Conservation (phyloP, 2,113 vertebrate species). For the Excalfactoria chinensis region DNA sequence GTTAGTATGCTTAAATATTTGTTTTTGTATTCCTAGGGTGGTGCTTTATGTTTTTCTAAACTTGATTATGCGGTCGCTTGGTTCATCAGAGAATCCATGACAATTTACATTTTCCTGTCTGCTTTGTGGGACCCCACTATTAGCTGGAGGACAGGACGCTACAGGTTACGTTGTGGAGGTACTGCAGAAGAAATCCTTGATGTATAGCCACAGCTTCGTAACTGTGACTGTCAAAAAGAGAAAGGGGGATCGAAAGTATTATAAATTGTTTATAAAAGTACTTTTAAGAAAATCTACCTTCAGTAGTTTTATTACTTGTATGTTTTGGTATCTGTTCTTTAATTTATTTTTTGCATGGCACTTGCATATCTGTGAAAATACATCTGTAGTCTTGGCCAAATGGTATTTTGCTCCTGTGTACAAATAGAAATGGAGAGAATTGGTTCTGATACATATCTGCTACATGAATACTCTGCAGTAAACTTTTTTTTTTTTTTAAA, state of each 20-base stretch:
- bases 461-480: conserved; percentile 76
- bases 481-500: too few relatives aligned
- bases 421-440: conserved; percentile 68
- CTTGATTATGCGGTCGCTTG: conserved; percentile 98
- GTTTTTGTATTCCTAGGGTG: conserved; percentile 78
- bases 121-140: conserved; percentile 98
- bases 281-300: conserved; percentile 84
- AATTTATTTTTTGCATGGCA: conserved; percentile 87
- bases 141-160: conserved; percentile 97
- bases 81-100: conserved; percentile 99
- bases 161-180: conserved; percentile 94
- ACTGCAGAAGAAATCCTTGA: conserved; percentile 98
- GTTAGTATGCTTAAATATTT: neutral
- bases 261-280: conserved; percentile 83
- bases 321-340: conserved; percentile 84
- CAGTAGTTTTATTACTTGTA: conserved; percentile 84
- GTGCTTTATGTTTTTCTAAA: conserved; percentile 93
- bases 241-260: conserved; percentile 76
- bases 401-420: conserved; percentile 70
- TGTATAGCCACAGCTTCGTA: conserved; percentile 82
- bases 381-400: conserved; percentile 80
- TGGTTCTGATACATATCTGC: conserved; percentile 72
- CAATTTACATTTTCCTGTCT: conserved; percentile 97
- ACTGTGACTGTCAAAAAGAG: conserved; percentile 72
- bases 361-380: conserved; percentile 82